Evolutionary conservation across 2,888 invertebrate species (phyloP).

Genomic region (Microplitis deprimator): DNA sequence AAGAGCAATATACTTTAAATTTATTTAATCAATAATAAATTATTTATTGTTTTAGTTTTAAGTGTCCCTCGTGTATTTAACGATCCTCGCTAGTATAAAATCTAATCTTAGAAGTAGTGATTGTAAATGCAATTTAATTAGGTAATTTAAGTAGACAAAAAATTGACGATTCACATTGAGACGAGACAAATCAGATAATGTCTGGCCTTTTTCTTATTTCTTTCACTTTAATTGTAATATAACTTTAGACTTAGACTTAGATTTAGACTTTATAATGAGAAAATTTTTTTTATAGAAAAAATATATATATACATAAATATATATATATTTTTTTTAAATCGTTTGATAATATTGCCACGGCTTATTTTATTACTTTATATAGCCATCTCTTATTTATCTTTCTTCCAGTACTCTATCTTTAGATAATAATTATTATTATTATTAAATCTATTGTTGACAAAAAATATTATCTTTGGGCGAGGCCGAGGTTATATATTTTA

Average conservation of each 20-base stretch:
- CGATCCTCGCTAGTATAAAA: constrained; percentile 59
- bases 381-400: neutral
- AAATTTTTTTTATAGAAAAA: neutral
- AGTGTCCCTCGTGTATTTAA: neutral
- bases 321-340: constrained; percentile 21
- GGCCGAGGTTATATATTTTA: constrained; percentile 48
- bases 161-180: constrained; percentile 59
- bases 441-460: constrained; percentile 44
- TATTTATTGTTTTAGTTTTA: neutral
- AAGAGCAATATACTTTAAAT: neutral
- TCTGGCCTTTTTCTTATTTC: constrained; percentile 24
- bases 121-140: constrained; percentile 59
- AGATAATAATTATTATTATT: constrained; percentile 36
- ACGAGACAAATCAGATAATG: constrained; percentile 19
- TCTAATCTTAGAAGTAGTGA: constrained; percentile 64
- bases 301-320: constrained; percentile 19
- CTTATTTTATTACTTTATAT: neutral
- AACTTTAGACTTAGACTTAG: neutral
- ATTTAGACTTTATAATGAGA: neutral
- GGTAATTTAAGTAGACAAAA: constrained; percentile 56
- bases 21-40: neutral
- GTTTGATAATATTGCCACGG: constrained; percentile 33
- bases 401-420: constrained; percentile 11
- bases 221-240: neutral
- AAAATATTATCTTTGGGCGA: constrained; percentile 52